Evolutionary conservation across 2,797 vertebrate species (phyloP).

Genomic region (Sebastes baramenuke): DNA sequence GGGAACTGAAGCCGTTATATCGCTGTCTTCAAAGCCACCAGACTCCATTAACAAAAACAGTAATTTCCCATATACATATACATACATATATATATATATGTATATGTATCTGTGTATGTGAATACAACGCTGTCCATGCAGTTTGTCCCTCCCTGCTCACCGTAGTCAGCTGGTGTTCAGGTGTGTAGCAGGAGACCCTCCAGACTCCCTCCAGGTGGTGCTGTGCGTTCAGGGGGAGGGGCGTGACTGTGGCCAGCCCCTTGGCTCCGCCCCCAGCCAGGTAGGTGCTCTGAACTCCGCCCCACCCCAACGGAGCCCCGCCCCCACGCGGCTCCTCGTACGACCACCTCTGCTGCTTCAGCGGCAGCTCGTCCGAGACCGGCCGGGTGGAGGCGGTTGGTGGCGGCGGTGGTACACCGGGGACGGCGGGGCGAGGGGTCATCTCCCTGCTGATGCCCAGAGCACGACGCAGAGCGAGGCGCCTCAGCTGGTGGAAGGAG

Average conservation of each 20-base stretch:
- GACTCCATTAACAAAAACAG: neutral
- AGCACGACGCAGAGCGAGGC: conserved; percentile 85
- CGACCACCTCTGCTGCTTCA: conserved; percentile 53
- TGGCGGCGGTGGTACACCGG: neutral
- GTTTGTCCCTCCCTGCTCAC: conserved; percentile 43
- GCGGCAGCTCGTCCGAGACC: conserved; percentile 19
- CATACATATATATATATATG: accelerated
- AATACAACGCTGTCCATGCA: neutral
- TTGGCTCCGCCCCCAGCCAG: conserved; percentile 79
- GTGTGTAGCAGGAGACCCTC: conserved; percentile 87
- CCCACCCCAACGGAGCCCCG: conserved; percentile 69
- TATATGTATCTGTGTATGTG: neutral
- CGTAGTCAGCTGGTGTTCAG: conserved; percentile 70
- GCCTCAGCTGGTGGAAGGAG: conserved; percentile 87
- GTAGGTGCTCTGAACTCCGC: conserved; percentile 72
- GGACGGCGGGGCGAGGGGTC: conserved; percentile 50
- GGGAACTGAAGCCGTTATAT: too few species aligned
- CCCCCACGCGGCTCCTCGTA: conserved; percentile 59
- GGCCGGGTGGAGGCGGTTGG: neutral
- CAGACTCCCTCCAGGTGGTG: conserved; percentile 92
- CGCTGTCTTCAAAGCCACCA: neutral
- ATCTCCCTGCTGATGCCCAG: conserved; percentile 72
- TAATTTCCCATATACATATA: too few species aligned
- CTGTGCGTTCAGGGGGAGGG: conserved; percentile 87
- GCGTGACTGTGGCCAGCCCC: conserved; percentile 89